Evolutionary conservation across 92 coral and sea anemone species (phyloP).

Genomic region (Actinostola sp.): DNA sequence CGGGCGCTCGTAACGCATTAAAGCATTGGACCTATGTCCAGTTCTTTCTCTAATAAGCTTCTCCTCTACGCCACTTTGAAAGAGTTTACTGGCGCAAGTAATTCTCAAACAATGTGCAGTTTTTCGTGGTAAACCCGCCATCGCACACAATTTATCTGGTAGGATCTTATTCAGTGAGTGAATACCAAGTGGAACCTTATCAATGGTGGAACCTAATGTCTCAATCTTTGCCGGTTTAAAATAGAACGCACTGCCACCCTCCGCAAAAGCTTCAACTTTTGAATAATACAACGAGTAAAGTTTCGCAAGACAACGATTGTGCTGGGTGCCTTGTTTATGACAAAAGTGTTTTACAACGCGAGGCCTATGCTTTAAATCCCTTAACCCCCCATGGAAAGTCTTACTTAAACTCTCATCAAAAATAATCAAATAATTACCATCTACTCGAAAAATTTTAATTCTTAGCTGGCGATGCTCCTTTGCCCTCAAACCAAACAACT

Average conservation of each 20-base stretch:
- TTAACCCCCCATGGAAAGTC: slow-evolving; percentile 58
- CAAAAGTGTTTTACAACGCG: slow-evolving; percentile 51
- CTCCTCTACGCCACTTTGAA: slow-evolving; percentile 55
- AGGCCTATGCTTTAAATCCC: slow-evolving; percentile 59
- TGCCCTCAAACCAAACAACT: slow-evolving; percentile 56
- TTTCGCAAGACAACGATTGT: slow-evolving; percentile 52
- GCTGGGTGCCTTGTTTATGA: slow-evolving; percentile 47
- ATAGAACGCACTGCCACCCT: slow-evolving; percentile 54
- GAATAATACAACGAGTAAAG: slow-evolving; percentile 51
- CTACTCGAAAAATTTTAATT: slow-evolving; percentile 43
- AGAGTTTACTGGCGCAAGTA: slow-evolving; percentile 51
- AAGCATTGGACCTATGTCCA: slow-evolving; percentile 55
- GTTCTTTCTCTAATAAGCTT: slow-evolving; percentile 58
- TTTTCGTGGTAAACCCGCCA: slow-evolving; percentile 10
- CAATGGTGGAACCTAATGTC: too few relatives aligned
- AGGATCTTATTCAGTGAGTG: slow-evolving; percentile 52
- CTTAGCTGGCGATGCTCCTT: slow-evolving; percentile 55
- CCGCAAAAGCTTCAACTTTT: slow-evolving; percentile 41
- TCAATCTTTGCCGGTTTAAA: too few relatives aligned
- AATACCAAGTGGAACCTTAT: slow-evolving; percentile 52
- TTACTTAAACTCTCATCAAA: slow-evolving; percentile 68
- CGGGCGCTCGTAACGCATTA: slow-evolving; percentile 44
- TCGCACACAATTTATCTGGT: slow-evolving; percentile 27
- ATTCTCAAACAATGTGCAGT: slow-evolving; percentile 56
- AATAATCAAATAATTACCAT: slow-evolving; percentile 43